phyloP scores from a whole-genome alignment of 2,113 vertebrate species.

The Nicator chloris region DNA sequence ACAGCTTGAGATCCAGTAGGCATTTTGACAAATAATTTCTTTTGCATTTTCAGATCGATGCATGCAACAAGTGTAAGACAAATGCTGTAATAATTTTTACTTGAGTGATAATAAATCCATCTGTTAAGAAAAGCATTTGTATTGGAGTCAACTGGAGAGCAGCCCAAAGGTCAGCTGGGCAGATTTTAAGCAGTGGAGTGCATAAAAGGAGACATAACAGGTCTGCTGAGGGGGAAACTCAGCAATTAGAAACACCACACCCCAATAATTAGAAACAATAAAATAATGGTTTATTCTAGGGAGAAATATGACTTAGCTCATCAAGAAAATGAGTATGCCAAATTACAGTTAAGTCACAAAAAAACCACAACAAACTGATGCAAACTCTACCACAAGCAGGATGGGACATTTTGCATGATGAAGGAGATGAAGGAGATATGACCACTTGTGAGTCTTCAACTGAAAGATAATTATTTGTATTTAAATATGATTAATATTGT shows the following conservation, averaged over 20 bases:
- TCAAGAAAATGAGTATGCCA: not conserved
- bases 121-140: not conserved
- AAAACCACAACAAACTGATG: not conserved
- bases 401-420: not conserved
- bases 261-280: not conserved
- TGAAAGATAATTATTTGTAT: not conserved
- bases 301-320: not conserved
- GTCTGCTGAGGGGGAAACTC: not conserved
- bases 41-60: not conserved
- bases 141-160: not conserved
- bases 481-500: not conserved
- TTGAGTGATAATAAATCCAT: slow-evolving; percentile 37
- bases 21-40: slow-evolving; percentile 3
- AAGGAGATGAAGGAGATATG: not conserved
- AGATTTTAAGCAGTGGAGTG: not conserved
- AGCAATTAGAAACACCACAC: not conserved
- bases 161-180: not conserved
- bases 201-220: not conserved
- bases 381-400: not conserved
- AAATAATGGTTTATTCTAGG: not conserved
- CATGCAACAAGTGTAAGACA: not conserved
- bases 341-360: not conserved
- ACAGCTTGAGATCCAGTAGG: not conserved
- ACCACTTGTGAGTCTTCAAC: not conserved
- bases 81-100: not conserved